Base-by-base conservation (phyloP, 1,140 invertebrate species). In the Ladona fulva region DNA sequence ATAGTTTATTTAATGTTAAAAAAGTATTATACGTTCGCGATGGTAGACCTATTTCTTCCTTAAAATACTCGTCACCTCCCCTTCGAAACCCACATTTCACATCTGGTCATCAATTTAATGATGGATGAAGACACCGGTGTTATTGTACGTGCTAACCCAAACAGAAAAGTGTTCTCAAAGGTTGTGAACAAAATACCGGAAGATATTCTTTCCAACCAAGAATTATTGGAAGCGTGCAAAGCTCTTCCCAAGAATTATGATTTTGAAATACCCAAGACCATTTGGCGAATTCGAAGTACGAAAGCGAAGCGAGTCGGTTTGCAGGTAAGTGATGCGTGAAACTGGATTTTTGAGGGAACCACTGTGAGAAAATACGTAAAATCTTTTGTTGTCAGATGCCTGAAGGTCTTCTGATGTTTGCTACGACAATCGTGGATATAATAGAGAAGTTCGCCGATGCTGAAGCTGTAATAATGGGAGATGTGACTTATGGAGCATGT, bases 401-500 rank as follows among this genome's bases (percentile, higher is more conserved):
- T 0, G 98, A 99, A 91, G 98, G 94, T 79, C 83, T 93, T 80
- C 87, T 98, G 44, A 88, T 99, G 84, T 99, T 95, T 89, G 92
- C 97, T 0, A 95, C 96, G 81, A 92, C 94, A 42, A 93, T 99
- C 80, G 91, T 94, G 77, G 96, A 99, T 85, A 98, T 99, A 78
- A 92, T 99, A 78, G 92, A 97, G 86, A 89, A 93, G 76, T 98
- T 99, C 84, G 97, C 96, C 16, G 90, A 90, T 74, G 95, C 94
- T 29, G 96, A 99, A 79, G 93, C 93, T n/a, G 89, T 99, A 19
- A 98, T 99, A 79, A 96, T 99, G 95, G 97, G 96, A 16, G 98
- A 99, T 88, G 95, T 97, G 0, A 98, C 97, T 1, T 99, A 99
- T 86, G 98, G 98, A 74, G 98, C 98, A 5, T 99, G 98, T 85